A percentile compares a stretch with the other conserved stretches of the same genome.
Evolutionary conservation across 2,888 invertebrate species (phyloP).

Genomic region (Chrysolina oricalcia): DNA sequence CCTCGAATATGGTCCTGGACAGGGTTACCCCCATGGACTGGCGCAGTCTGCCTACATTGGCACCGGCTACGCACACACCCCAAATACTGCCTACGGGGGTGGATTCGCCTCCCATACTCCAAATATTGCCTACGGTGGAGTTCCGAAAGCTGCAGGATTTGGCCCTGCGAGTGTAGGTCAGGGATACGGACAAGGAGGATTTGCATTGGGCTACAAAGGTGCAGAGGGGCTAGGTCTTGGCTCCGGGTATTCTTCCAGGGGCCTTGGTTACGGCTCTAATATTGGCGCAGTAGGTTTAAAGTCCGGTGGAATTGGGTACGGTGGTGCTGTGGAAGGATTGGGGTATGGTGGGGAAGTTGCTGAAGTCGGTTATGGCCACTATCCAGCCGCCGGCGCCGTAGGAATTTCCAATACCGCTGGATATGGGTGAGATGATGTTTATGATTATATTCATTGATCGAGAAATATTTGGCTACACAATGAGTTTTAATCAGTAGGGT

Average conservation of each 20-base stretch:
- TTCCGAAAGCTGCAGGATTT: slow-evolving; percentile 27
- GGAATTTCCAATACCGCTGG: slow-evolving; percentile 66
- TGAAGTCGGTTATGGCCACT: slow-evolving; percentile 33
- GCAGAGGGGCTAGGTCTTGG: not conserved
- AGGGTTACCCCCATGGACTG: slow-evolving; percentile 24
- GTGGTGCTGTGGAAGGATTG: slow-evolving; percentile 68
- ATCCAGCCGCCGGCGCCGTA: slow-evolving; percentile 65
- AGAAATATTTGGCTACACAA: not conserved
- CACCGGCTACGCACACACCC: not conserved
- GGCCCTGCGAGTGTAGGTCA: slow-evolving; percentile 14
- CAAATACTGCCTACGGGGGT: not conserved
- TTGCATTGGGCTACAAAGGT: slow-evolving; percentile 4
- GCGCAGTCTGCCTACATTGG: slow-evolving; percentile 25
- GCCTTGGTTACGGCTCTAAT: not conserved
- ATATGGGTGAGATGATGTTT: slow-evolving; percentile 29
- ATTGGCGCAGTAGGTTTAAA: slow-evolving; percentile 4
- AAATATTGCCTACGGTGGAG: not conserved
- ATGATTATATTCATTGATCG: no score
- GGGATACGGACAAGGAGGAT: slow-evolving; percentile 5
- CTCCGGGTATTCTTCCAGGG: not conserved
- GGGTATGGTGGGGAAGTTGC: slow-evolving; percentile 43
- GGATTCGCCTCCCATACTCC: not conserved
- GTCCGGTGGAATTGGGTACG: slow-evolving; percentile 43
- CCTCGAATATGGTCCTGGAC: slow-evolving; percentile 35
- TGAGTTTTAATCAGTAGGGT: not conserved